Percentiles rank a stretch among this genome's conserved stretches.
Conservation (phyloP, 2,797 vertebrate species). For the Gadopsis bispinosus region DNA sequence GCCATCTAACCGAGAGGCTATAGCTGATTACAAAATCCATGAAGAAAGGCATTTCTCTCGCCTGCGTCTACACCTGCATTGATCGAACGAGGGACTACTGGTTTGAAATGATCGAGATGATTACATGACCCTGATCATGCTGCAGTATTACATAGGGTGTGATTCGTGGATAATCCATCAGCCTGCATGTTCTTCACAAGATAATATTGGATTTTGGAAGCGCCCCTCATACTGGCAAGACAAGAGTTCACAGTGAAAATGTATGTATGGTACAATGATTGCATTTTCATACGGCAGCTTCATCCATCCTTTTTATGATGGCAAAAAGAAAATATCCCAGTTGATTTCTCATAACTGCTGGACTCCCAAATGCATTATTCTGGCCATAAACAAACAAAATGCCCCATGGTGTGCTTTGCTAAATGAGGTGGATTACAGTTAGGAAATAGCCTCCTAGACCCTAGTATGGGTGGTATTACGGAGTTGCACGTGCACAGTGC, state of each 20-base stretch:
- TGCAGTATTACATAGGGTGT: constrained; percentile 49
- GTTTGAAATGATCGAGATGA: constrained; percentile 76
- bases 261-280: constrained; percentile 63
- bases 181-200: constrained; percentile 72
- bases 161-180: constrained; percentile 74
- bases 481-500: constrained; percentile 15
- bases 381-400: constrained; percentile 70
- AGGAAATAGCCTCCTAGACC: constrained; percentile 48
- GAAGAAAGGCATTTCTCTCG: constrained; percentile 64
- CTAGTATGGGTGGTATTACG: constrained; percentile 48
- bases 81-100: constrained; percentile 70
- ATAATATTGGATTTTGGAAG: constrained; percentile 74
- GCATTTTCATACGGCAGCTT: constrained; percentile 59
- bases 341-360: constrained; percentile 63
- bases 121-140: constrained; percentile 62
- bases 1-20: constrained; percentile 48
- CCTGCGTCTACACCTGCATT: constrained; percentile 65
- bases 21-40: constrained; percentile 80
- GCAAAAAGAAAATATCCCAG: constrained; percentile 21
- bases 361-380: constrained; percentile 50
- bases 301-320: constrained; percentile 33
- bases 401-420: constrained; percentile 61
- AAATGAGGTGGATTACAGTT: constrained; percentile 73
- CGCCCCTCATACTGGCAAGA: constrained; percentile 32
- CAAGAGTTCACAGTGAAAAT: constrained; percentile 42